A percentile compares a stretch with the other conserved stretches of the same genome.
phyloP scores from a whole-genome alignment of 2,797 vertebrate genomes.

The Huso huso region DNA sequence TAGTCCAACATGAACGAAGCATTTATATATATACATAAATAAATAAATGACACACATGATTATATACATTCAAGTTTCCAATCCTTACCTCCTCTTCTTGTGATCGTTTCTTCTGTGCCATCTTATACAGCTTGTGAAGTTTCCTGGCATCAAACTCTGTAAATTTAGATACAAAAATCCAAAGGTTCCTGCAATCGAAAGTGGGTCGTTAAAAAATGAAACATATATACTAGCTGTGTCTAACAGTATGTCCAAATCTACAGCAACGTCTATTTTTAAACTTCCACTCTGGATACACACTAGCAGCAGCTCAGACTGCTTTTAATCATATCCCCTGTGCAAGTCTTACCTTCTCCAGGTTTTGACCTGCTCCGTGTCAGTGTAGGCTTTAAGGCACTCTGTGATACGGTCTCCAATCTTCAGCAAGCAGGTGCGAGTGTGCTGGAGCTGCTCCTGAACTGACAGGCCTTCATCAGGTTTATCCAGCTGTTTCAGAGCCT shows the following conservation, averaged over 20 bases:
- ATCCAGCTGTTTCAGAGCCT: slow-evolving; percentile 93
- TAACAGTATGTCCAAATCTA: background rate
- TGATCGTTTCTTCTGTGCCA: slow-evolving; percentile 93
- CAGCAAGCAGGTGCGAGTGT: slow-evolving; percentile 89
- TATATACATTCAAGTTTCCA: too few species aligned
- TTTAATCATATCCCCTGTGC: too few species aligned
- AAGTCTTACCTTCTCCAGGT: slow-evolving; percentile 78
- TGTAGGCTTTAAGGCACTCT: slow-evolving; percentile 96
- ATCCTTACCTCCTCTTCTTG: slow-evolving; percentile 80
- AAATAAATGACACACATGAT: too few species aligned
- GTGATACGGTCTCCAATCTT: slow-evolving; percentile 96
- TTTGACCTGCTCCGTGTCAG: slow-evolving; percentile 85
- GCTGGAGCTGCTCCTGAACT: slow-evolving; percentile 92
- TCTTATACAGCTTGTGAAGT: slow-evolving; percentile 95
- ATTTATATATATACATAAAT: too few species aligned
- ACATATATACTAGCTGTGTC: too few species aligned
- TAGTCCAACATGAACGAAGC: too few species aligned
- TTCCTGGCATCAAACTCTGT: slow-evolving; percentile 96
- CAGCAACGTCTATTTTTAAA: too few species aligned
- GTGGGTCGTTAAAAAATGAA: background rate
- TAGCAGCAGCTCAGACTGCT: background rate
- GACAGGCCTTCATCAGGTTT: slow-evolving; percentile 91
- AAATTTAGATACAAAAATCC: slow-evolving; percentile 99
- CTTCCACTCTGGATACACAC: background rate
- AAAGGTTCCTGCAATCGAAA: slow-evolving; percentile 75